Percentiles rank a stretch among this genome's conserved stretches.
These are phyloP conservation scores for Zaprionus taronus DNA, from an alignment of 1,140 invertebrate genomes.

Conservation along the genomic window DNA sequence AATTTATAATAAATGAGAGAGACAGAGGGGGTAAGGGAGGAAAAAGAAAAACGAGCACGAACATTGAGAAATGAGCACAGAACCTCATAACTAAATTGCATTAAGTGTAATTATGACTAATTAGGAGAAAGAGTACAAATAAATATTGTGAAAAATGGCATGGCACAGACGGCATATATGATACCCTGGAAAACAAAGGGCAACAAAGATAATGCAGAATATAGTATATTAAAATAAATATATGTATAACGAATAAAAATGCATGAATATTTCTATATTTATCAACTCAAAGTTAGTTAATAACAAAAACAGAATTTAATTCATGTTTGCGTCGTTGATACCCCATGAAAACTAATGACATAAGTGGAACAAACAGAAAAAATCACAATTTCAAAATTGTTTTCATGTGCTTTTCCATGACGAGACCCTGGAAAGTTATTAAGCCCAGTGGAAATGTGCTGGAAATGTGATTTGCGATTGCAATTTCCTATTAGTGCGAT, in stretches of 20 bases:
- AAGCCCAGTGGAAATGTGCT: constrained; percentile 62
- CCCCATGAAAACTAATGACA: neutral
- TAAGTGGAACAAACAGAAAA: constrained; percentile 45
- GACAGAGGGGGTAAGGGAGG: neutral
- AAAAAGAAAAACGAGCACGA: constrained; percentile 45
- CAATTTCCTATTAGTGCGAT: constrained; percentile 16
- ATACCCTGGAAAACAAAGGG: neutral
- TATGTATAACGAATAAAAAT: too few species aligned
- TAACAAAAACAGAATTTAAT: neutral
- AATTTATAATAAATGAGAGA: constrained; percentile 49
- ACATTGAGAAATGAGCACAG: constrained; percentile 54
- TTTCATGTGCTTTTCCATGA: constrained; percentile 23
- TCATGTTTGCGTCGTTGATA: neutral
- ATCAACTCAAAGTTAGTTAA: neutral
- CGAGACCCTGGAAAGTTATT: constrained; percentile 61
- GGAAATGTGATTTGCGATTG: constrained; percentile 56
- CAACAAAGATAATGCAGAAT: neutral
- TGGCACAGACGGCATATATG: constrained; percentile 25
- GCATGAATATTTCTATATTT: neutral
- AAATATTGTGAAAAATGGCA: constrained; percentile 30
- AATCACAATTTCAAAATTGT: constrained; percentile 55
- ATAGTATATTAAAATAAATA: too few species aligned
- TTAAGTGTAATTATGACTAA: constrained; percentile 83
- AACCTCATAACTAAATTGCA: constrained; percentile 79
- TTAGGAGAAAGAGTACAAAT: constrained; percentile 67